Evolutionary conservation across 2,797 vertebrate species (phyloP).

Genomic region (Enoplosus armatus): DNA sequence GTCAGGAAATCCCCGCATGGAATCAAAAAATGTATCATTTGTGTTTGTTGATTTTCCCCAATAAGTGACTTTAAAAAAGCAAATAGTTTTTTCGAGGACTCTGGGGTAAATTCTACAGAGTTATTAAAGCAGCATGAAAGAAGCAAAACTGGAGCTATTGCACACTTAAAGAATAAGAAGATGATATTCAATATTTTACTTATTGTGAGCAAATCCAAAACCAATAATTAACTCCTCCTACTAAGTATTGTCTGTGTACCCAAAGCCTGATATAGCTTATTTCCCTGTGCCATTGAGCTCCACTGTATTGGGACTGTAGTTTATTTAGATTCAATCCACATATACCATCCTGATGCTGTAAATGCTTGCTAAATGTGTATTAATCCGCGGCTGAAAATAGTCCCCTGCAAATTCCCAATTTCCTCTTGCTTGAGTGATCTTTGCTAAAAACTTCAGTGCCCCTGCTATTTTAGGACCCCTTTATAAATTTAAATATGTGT

Average conservation of each 20-base stretch:
- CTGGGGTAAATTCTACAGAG: constrained; percentile 15
- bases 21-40: neutral
- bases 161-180: constrained; percentile 8
- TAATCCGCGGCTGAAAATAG: neutral
- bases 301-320: neutral
- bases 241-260: neutral
- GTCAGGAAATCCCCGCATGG: neutral
- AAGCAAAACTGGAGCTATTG: constrained; percentile 1
- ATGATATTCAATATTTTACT: neutral
- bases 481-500: neutral
- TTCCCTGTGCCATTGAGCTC: neutral
- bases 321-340: constrained; percentile 1
- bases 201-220: neutral
- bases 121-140: constrained; percentile 14
- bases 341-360: neutral
- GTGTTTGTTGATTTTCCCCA: constrained; percentile 26
- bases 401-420: neutral
- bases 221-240: neutral
- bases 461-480: neutral
- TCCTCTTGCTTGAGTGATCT: neutral
- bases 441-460: neutral
- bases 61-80: constrained; percentile 8
- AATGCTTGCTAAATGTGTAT: neutral
- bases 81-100: constrained; percentile 9
- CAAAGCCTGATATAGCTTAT: neutral